These are phyloP conservation scores for Criorhina ranunculi DNA, from an alignment of 2,888 invertebrate genomes.

Conservation along the genomic window DNA sequence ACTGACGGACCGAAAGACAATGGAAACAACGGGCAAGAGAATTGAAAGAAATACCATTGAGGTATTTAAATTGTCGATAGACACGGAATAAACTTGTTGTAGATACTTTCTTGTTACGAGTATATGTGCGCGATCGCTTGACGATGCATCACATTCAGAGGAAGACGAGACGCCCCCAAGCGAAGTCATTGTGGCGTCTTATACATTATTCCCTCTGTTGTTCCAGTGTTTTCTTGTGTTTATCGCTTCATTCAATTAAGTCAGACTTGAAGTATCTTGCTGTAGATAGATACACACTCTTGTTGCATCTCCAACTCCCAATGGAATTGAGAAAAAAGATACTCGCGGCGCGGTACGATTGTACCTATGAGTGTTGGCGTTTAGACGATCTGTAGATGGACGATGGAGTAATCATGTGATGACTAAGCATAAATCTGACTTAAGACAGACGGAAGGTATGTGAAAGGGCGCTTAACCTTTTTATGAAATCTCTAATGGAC, in stretches of 20 bases:
- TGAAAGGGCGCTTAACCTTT: slow-evolving; percentile 33
- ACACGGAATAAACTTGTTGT: slow-evolving; percentile 58
- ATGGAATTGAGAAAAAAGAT: slow-evolving; percentile 38
- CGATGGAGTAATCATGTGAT: slow-evolving; percentile 49
- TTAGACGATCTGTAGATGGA: slow-evolving; percentile 42
- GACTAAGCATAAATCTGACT: slow-evolving; percentile 53
- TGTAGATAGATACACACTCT: no score
- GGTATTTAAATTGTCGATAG: slow-evolving; percentile 71
- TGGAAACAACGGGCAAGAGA: slow-evolving; percentile 54
- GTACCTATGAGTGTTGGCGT: slow-evolving; percentile 55
- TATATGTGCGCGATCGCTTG: slow-evolving; percentile 31
- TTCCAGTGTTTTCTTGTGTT: slow-evolving; percentile 49
- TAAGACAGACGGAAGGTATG: slow-evolving; percentile 27
- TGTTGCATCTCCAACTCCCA: slow-evolving; percentile 46
- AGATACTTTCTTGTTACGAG: slow-evolving; percentile 22
- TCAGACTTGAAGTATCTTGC: slow-evolving; percentile 42
- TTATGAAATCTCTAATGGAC: slow-evolving; percentile 47
- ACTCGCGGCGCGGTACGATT: not conserved
- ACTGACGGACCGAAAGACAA: slow-evolving; percentile 53
- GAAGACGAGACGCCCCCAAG: slow-evolving; percentile 76
- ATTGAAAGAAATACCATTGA: slow-evolving; percentile 52
- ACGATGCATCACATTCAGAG: slow-evolving; percentile 42
- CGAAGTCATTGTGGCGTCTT: slow-evolving; percentile 76
- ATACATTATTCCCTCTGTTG: slow-evolving; percentile 36
- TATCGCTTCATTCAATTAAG: slow-evolving; percentile 72